Evolutionary conservation across 1,140 invertebrate species (phyloP), one percentile per base, ranked within the genome.

Genomic region (Lepidostoma basale): DNA sequence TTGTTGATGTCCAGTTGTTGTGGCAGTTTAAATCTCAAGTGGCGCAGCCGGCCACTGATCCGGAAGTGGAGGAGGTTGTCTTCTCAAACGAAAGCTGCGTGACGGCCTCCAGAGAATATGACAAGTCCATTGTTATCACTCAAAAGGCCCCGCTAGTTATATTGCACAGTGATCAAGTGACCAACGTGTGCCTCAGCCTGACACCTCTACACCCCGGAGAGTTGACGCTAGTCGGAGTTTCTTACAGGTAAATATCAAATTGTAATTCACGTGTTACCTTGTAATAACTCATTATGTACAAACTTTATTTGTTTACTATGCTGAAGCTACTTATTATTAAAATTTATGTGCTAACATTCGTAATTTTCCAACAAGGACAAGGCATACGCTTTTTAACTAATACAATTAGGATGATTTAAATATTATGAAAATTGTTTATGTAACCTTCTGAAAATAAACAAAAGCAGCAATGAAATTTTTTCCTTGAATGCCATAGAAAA

Each of bases 1-100:
- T 97, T 20, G 86, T 86, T 30, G 87, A 94, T 70, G 82, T 97
- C 3, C 86, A 88, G 74, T 78, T 96, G 14, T 78, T 95, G n/a
- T 97, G 94, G 93, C 87, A 83, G 16, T 92, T 93, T 62, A 83
- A 69, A 59, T 62, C 70, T 12, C 14, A 63, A 16, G 12, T 26
- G 20, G 10, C 47, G 10, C 22, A 78, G 3, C 75, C 83, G 20
- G 78, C 78, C 3, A 76, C 78, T 16, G 79, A 82, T 6, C 30
- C 77, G 16, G 79, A 78, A 18, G 74, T 58, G 18, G 65, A 69
- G 47, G 71, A 73, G 8, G 73, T 77, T 30, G 30, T 74, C 4
- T 59, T 83, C 36, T 78, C 76, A 40, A 80, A 83, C 36, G 80
- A 82, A 60, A 75, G 74, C 4, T 69, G 74, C 10, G 68, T 84